Evolutionary conservation across 1,140 invertebrate species (phyloP), one percentile per base, ranked within the genome.

Genomic region (Zaprionus ornatus): DNA sequence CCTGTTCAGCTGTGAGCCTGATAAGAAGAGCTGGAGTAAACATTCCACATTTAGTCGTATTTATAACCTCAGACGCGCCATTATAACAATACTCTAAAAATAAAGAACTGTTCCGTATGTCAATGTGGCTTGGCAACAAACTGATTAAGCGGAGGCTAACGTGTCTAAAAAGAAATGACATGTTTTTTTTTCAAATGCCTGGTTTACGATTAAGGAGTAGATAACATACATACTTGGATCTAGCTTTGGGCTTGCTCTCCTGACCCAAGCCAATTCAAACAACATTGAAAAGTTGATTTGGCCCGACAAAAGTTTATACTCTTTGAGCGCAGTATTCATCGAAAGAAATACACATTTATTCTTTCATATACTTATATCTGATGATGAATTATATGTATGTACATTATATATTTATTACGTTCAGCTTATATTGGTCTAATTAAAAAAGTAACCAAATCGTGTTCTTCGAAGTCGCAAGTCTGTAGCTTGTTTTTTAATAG

Each of bases 11-110:
- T 48, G 66, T 45, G 29, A 7, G 12, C 10, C 3, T 66, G 80
- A 82, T 82, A 82, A 82, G 75, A 13, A 15, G 23, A 25, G 15
- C n/a, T 55, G 55, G 42, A 66, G 62, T 71, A 71, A 71, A 71
- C 69, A 71, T 68, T 68, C 27, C 19, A 57, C 45, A 68, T 68
- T 60, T 68, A 60, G 42, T 19, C 21, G 45, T 68, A 68, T 68
- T 68, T 52, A 68, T 68, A 60, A 55, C 56, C 66, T 40, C 40
- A 68, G 66, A 68, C 66, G 56, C 19, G 40, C 56, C 55, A 60
- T 45, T 59, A 59, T 32, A 37, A 35, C 29, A 63, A 62, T 32
- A 62, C 15, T 68, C 45, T 68, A 37, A 60, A 68, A 68, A 68
- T 68, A 68, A 52, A 67, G 37, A 27, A 45, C n/a, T 27, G 42